phyloP scores from a whole-genome alignment of 2,113 vertebrate genomes.

The Ptilonorhynchus violaceus region DNA sequence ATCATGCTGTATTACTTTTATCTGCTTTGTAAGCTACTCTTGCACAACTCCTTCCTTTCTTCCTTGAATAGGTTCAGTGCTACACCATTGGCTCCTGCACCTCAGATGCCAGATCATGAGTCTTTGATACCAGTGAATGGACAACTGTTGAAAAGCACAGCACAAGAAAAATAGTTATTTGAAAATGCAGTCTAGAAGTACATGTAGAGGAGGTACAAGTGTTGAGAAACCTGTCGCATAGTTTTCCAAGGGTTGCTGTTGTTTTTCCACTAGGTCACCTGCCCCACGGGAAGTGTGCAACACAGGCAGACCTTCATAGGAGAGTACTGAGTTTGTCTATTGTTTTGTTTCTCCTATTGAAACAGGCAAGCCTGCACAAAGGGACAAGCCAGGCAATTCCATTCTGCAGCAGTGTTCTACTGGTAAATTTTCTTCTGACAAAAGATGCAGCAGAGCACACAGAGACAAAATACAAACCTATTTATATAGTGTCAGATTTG shows the following conservation, averaged over 20 bases:
- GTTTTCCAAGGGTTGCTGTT: background rate
- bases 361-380: background rate
- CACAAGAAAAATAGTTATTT: background rate
- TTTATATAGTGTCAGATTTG: background rate
- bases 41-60: background rate
- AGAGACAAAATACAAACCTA: background rate
- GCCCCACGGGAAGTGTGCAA: background rate
- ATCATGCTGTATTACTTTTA: rapidly evolving
- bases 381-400: background rate
- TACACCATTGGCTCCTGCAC: background rate
- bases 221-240: background rate
- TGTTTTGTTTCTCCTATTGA: background rate
- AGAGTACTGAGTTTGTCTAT: background rate
- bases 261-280: background rate
- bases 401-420: background rate
- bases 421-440: background rate
- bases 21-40: background rate
- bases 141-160: background rate
- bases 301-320: background rate
- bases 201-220: background rate
- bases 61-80: background rate
- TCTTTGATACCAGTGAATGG: background rate
- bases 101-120: background rate
- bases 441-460: background rate
- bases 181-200: background rate